These are phyloP conservation scores for Rhinolophus ferrumequinum DNA, from an alignment of 2,113 vertebrate species.

Conservation along the genomic window DNA sequence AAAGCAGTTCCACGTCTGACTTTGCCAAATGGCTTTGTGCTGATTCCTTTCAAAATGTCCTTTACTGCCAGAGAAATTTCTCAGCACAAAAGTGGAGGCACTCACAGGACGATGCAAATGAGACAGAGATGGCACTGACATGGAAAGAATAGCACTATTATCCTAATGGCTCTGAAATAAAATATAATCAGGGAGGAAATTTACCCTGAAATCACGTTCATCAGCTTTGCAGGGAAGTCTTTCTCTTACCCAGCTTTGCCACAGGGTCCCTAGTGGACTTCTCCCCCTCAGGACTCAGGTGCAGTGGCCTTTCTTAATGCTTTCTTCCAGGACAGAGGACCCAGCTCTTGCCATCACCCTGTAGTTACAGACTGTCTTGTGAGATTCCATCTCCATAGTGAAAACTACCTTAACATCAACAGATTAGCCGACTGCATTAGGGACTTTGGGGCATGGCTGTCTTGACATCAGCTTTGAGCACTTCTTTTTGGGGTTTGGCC, in stretches of 20 bases:
- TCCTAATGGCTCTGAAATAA: slow-evolving; percentile 51
- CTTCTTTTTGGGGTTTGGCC: not conserved
- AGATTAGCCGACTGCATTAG: not conserved
- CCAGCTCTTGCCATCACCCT: not conserved
- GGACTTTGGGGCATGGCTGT: not conserved
- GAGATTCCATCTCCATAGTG: not conserved
- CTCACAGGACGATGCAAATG: slow-evolving; percentile 46
- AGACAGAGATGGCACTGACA: not conserved
- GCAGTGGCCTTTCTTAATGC: not conserved
- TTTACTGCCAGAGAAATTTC: not conserved
- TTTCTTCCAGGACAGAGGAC: not conserved
- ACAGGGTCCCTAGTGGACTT: not conserved
- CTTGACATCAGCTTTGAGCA: not conserved
- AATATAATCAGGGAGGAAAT: slow-evolving; percentile 46
- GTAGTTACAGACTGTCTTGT: not conserved
- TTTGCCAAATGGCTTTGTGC: not conserved
- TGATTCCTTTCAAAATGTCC: not conserved
- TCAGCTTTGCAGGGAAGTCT: not conserved
- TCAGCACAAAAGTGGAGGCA: not conserved
- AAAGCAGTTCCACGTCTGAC: not conserved
- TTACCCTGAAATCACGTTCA: slow-evolving; percentile 42
- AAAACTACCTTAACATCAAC: not conserved
- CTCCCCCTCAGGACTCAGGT: too few species aligned
- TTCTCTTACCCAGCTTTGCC: not conserved
- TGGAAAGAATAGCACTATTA: slow-evolving; percentile 54